phyloP scores from a whole-genome alignment of 2,113 vertebrate species.

The human region DNA sequence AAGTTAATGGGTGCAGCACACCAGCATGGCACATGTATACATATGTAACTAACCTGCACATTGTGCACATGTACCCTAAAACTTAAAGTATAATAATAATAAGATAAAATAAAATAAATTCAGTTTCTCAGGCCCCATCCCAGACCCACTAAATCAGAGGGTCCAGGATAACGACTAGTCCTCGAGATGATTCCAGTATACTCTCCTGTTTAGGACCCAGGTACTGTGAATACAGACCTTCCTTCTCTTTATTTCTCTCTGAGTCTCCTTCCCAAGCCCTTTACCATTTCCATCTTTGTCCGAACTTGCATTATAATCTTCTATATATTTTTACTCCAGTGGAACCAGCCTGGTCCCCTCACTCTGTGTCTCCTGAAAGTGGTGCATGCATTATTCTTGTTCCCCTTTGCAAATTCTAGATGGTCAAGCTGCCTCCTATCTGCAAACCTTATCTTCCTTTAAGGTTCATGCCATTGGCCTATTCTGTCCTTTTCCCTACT shows the following conservation, averaged over 20 bases:
- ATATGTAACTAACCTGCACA: no score
- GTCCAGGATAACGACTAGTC: not conserved
- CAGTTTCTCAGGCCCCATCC: not conserved
- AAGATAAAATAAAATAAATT: not conserved
- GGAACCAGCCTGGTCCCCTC: not conserved
- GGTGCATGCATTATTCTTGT: not conserved
- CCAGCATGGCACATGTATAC: no score
- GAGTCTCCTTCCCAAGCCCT: not conserved
- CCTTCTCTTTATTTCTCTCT: not conserved
- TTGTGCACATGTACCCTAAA: no score
- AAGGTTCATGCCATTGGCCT: not conserved
- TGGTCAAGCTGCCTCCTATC: no score
- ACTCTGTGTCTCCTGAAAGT: not conserved
- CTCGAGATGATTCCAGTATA: not conserved
- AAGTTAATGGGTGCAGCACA: no score
- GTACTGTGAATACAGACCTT: not conserved
- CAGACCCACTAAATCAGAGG: not conserved
- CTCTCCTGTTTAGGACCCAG: no score
- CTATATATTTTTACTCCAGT: not conserved
- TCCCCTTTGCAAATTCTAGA: not conserved
- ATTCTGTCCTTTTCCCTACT: not conserved
- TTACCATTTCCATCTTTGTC: not conserved
- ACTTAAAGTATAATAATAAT: no score
- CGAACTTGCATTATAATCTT: rapidly evolving
- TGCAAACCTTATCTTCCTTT: not conserved